Conservation (phyloP, 2,797 vertebrate genomes). For the Austrolebias charrua region DNA sequence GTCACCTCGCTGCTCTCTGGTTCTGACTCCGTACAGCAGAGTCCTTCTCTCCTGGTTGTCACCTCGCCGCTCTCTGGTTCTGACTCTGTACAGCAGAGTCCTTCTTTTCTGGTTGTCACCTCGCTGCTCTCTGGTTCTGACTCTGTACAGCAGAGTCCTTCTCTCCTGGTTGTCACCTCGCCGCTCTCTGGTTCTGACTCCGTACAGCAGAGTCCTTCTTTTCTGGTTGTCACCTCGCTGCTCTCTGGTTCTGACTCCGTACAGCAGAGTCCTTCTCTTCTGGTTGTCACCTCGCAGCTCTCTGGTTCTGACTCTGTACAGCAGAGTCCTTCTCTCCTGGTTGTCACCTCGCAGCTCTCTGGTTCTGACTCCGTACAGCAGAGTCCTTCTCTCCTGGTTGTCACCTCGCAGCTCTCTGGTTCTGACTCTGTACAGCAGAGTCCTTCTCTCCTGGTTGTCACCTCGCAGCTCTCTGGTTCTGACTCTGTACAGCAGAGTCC, state of each 20-base stretch:
- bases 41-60: conserved; percentile 53
- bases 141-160: conserved; percentile 49
- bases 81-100: conserved; percentile 41
- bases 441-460: conserved; percentile 49
- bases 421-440: conserved; percentile 35
- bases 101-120: conserved; percentile 31
- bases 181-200: conserved; percentile 34
- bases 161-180: conserved; percentile 39
- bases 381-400: conserved; percentile 55
- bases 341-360: conserved; percentile 22
- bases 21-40: conserved; percentile 33
- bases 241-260: conserved; percentile 32
- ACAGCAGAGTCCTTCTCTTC: conserved; percentile 53
- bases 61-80: conserved; percentile 35
- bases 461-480: conserved; percentile 36
- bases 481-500: conserved; percentile 46
- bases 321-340: conserved; percentile 57
- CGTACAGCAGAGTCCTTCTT: conserved; percentile 47
- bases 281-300: conserved; percentile 26
- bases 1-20: conserved; percentile 28
- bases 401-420: conserved; percentile 31
- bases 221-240: conserved; percentile 28
- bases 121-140: conserved; percentile 37
- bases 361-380: conserved; percentile 35
- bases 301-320: conserved; percentile 31